phyloP scores from a whole-genome alignment of 2,113 vertebrate genomes.

The Sprattus sprattus region DNA sequence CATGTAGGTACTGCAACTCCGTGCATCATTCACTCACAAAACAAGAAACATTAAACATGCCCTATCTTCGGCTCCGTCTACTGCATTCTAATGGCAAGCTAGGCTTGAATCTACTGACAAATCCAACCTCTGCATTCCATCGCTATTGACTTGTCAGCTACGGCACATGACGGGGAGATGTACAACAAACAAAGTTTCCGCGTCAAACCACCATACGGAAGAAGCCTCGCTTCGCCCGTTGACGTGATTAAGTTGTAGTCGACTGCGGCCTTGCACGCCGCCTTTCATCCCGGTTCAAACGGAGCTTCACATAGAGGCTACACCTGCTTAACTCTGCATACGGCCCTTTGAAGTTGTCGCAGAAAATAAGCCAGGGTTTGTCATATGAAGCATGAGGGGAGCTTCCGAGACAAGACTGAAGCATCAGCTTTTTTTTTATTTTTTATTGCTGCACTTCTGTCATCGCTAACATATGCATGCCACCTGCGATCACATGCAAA shows the following conservation, averaged over 20 bases:
- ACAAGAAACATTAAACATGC: background rate
- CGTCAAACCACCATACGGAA: slow-evolving; percentile 54
- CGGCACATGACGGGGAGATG: background rate
- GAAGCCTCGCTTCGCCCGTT: slow-evolving; percentile 53
- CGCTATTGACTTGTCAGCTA: background rate
- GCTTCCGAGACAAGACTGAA: slow-evolving; percentile 55
- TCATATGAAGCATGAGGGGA: slow-evolving; percentile 45
- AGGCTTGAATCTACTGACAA: background rate
- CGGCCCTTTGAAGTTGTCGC: slow-evolving; percentile 66
- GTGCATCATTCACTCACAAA: background rate
- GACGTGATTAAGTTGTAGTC: slow-evolving; percentile 61
- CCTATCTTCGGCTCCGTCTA: background rate
- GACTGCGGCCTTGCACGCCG: slow-evolving; percentile 44
- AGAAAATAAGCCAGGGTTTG: slow-evolving; percentile 54
- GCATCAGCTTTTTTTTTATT: slow-evolving; percentile 41
- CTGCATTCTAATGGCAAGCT: background rate
- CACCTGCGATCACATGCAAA: slow-evolving; percentile 32
- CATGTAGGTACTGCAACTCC: background rate
- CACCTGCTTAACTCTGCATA: slow-evolving; percentile 67
- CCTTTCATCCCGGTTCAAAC: slow-evolving; percentile 64
- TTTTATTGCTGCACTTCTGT: slow-evolving; percentile 38
- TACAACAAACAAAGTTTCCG: slow-evolving; percentile 30
- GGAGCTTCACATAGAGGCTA: slow-evolving; percentile 56
- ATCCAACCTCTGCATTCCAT: background rate
- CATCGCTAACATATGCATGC: slow-evolving; percentile 41